Conservation (phyloP, 2,888 invertebrate species). For the Marronus borbonicus region DNA sequence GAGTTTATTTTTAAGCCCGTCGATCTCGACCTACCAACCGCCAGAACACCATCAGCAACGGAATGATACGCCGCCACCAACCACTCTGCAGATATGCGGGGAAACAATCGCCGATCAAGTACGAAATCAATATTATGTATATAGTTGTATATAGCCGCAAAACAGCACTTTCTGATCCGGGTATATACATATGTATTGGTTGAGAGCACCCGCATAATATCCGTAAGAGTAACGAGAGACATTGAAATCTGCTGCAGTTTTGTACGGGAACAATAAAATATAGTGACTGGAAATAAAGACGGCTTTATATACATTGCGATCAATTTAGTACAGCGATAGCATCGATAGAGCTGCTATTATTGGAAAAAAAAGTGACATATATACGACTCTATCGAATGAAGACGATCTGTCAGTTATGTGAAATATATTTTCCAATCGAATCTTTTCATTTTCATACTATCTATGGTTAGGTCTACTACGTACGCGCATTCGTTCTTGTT, state of each 20-base stretch:
- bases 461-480: too few relatives aligned
- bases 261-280: not conserved
- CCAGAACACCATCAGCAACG: slow-evolving; percentile 17
- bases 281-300: not conserved
- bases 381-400: too few relatives aligned
- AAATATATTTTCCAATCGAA: too few relatives aligned
- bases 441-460: too few relatives aligned
- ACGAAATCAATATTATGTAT: slow-evolving; percentile 63
- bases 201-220: slow-evolving; percentile 60
- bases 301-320: not conserved
- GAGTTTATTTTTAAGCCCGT: slow-evolving; percentile 45
- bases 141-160: slow-evolving; percentile 4
- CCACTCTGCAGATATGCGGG: not conserved
- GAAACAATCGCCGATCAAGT: slow-evolving; percentile 61
- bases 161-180: slow-evolving; percentile 17
- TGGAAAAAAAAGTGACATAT: too few relatives aligned
- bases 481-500: too few relatives aligned
- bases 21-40: slow-evolving; percentile 24
- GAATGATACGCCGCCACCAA: not conserved
- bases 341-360: too few relatives aligned
- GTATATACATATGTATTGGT: slow-evolving; percentile 64
- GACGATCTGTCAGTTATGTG: too few relatives aligned
- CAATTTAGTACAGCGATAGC: too few relatives aligned
- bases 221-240: slow-evolving; percentile 28
- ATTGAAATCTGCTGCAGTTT: not conserved